phyloP scores from a whole-genome alignment of 92 coral and sea anemone species.

The Palythoa grandis region DNA sequence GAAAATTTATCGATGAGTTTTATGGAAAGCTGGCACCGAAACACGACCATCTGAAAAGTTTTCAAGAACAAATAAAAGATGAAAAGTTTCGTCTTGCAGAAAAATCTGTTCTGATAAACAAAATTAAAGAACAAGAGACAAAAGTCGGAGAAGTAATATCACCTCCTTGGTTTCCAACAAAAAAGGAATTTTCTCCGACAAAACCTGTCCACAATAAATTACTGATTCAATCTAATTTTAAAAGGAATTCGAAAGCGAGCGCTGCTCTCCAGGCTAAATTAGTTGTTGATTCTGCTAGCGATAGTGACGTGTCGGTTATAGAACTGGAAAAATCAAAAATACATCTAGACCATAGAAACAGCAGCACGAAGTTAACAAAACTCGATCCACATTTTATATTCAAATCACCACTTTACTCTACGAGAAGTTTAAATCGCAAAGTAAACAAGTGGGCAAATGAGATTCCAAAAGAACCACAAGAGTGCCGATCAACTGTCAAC shows the following conservation, averaged over 20 bases:
- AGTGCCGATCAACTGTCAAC: slow-evolving; percentile 26
- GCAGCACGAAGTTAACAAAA: slow-evolving; percentile 23
- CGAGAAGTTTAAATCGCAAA: neutral
- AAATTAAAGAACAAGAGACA: neutral
- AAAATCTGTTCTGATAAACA: slow-evolving; percentile 2
- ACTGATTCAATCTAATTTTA: slow-evolving; percentile 1
- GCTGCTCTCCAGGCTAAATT: neutral
- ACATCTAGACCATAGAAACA: neutral
- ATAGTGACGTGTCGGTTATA: slow-evolving; percentile 17
- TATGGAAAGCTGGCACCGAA: slow-evolving; percentile 20
- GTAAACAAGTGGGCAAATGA: slow-evolving; percentile 4
- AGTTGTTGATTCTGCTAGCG: slow-evolving; percentile 17
- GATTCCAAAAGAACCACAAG: neutral
- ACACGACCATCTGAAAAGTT: neutral
- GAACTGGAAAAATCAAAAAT: slow-evolving; percentile 27
- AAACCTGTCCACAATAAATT: neutral
- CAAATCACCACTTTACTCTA: neutral
- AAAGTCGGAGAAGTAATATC: neutral
- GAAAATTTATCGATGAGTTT: slow-evolving; percentile 9
- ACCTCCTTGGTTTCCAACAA: neutral
- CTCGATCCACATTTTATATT: slow-evolving; percentile 9
- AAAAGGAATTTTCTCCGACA: neutral
- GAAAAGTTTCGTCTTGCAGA: slow-evolving; percentile 5
- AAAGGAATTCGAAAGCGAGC: neutral
- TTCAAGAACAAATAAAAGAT: neutral